These are phyloP conservation scores for Dendrolimus pini DNA, from an alignment of 2,888 invertebrate genomes.

Conservation along the genomic window DNA sequence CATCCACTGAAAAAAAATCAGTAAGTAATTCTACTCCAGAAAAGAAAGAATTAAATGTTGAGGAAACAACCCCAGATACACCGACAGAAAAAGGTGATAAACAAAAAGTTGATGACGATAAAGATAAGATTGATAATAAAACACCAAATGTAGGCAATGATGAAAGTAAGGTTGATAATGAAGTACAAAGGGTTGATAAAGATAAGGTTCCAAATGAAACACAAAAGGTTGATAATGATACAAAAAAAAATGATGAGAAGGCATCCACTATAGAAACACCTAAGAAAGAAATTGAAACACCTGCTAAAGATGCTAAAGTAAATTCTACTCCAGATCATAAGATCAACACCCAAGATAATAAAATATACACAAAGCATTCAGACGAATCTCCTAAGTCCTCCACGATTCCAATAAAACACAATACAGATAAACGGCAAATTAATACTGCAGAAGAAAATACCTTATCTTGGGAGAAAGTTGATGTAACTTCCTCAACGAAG, in stretches of 20 bases:
- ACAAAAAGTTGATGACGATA: not conserved
- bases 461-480: not conserved
- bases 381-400: too few relatives aligned
- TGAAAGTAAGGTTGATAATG: not conserved
- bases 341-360: too few relatives aligned
- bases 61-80: constrained; percentile 1
- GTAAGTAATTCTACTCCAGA: not conserved
- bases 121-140: not conserved
- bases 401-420: too few relatives aligned
- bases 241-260: not conserved
- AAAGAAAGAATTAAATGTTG: not conserved
- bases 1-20: not conserved
- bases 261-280: too few relatives aligned
- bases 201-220: not conserved
- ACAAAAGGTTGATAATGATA: not conserved
- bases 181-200: not conserved
- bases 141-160: not conserved
- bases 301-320: too few relatives aligned
- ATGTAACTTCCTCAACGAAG: constrained; percentile 15
- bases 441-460: not conserved
- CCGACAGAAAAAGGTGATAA: constrained; percentile 4
- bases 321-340: too few relatives aligned
- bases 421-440: too few relatives aligned
- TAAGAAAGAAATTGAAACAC: too few relatives aligned
- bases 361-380: too few relatives aligned